Percentiles rank a stretch among this genome's conserved stretches.
These are phyloP conservation scores for Dicroscelio sp. DNA, from an alignment of 2,888 invertebrate genomes.

Conservation along the genomic window DNA sequence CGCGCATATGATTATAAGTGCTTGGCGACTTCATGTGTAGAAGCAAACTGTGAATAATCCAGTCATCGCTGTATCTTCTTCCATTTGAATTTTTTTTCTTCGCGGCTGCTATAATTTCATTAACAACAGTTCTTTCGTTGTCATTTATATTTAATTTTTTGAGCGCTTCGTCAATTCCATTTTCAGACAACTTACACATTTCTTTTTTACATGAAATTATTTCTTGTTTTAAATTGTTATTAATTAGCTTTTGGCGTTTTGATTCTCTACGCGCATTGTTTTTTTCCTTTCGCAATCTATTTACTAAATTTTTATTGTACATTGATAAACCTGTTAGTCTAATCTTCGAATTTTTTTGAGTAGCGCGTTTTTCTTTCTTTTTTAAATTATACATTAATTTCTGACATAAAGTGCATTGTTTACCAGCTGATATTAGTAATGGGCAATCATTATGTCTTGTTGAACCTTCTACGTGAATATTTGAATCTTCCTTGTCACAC, in stretches of 20 bases:
- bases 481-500: too few species aligned
- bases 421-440: not conserved
- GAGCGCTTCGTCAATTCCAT: not conserved
- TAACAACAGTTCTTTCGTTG: slow-evolving; percentile 1
- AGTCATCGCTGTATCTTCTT: slow-evolving; percentile 45
- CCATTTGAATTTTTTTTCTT: slow-evolving; percentile 33
- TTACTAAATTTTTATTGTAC: not conserved
- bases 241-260: not conserved
- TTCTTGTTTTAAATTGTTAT: not conserved
- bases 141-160: not conserved
- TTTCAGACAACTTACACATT: not conserved
- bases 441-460: not conserved
- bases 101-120: slow-evolving; percentile 47
- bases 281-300: not conserved
- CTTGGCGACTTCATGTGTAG: slow-evolving; percentile 53
- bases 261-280: not conserved
- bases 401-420: not conserved
- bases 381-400: not conserved
- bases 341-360: not conserved
- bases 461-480: too few species aligned
- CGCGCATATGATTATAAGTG: slow-evolving; percentile 26
- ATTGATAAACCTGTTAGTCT: not conserved
- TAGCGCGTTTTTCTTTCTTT: not conserved
- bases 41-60: slow-evolving; percentile 40
- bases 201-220: not conserved